Evolutionary conservation across 2,113 vertebrate species (phyloP), one percentile per base, ranked within the genome.

Genomic region (Brienomyrus longianalis): DNA sequence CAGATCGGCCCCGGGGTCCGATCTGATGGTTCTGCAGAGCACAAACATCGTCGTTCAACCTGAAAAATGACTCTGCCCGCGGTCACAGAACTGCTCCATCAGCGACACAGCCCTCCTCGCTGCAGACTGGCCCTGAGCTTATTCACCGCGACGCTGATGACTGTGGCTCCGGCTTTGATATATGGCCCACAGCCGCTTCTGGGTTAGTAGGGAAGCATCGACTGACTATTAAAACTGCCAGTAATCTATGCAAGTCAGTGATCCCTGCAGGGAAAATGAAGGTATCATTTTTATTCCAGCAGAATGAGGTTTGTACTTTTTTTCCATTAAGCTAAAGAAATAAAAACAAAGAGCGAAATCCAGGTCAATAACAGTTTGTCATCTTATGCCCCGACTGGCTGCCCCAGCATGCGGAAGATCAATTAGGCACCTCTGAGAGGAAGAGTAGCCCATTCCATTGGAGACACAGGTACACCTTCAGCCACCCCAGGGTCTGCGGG

Each of bases 1-100:
- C 43, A 74, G 62, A 77, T 15, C 5, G 62, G 59, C 85, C 85
- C 85, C n/a, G 47, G 62, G 88, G 88, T 88, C 88, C 27, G 45
- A 74, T 13, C 35, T 27, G 62, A 35, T 27, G 62, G 62, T 15
- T 88, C 45, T 19, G n/a, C 15, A 13, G 88, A n/a, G 48, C 31
- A 50, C 62, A 74, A 19, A 70, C 56, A 74, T 70, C 43, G 59
- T 74, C n/a, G 9, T 23, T 88, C 62, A 77, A 48, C 56, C 59
- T 27, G 62, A 47, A 51, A 88, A 74, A 88, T 31, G 59, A 17
- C 52, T 39, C 88, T 47, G 48, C 9, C 59, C 27, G 35, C 27
- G 10, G 88, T 11, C 50, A 17, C 13, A 5, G 50, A 2, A 27
- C 85, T n/a, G 45, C 47, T 31, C 13, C 50, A 35, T 31, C 62